A percentile compares a stretch with the other conserved stretches of the same genome.
These are phyloP conservation scores for Varanus salvator DNA, from an alignment of 2,113 vertebrate species.

Conservation along the genomic window DNA sequence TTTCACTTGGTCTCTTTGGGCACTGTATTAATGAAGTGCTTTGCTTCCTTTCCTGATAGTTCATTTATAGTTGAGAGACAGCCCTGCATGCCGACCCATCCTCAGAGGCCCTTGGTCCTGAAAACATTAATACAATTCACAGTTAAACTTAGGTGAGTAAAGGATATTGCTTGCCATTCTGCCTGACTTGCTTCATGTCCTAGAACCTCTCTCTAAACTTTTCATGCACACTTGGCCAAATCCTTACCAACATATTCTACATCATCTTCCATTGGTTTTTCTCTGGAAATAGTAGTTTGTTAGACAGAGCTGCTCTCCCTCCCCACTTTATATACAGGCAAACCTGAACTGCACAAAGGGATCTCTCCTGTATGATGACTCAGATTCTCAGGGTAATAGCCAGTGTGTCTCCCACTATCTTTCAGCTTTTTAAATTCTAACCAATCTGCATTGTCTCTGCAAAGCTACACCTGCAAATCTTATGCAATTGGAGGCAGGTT, in stretches of 20 bases:
- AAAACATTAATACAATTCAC: conserved; percentile 97
- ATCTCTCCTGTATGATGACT: not conserved
- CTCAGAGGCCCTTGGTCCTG: conserved; percentile 94
- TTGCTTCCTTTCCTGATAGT: conserved; percentile 75
- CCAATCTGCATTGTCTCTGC: not conserved
- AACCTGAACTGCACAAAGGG: not conserved
- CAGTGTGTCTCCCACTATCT: not conserved
- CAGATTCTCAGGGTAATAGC: not conserved
- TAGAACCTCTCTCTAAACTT: not conserved
- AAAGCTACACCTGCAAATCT: not conserved
- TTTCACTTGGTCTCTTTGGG: conserved; percentile 6
- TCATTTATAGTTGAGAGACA: conserved; percentile 97
- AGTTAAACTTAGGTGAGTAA: conserved; percentile 92
- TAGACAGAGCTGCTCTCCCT: not conserved
- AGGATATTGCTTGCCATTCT: not conserved
- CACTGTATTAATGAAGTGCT: conserved; percentile 31
- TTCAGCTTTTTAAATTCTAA: not conserved
- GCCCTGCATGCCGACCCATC: conserved; percentile 97
- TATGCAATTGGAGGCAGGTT: not conserved
- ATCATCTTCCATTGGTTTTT: not conserved
- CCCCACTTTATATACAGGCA: not conserved
- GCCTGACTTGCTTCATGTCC: not conserved
- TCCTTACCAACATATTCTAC: not conserved
- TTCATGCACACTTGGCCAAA: not conserved
- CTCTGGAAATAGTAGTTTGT: not conserved